These are phyloP conservation scores for Pachymerium ferrugineum DNA, from an alignment of 2,888 invertebrate species.

Conservation along the genomic window DNA sequence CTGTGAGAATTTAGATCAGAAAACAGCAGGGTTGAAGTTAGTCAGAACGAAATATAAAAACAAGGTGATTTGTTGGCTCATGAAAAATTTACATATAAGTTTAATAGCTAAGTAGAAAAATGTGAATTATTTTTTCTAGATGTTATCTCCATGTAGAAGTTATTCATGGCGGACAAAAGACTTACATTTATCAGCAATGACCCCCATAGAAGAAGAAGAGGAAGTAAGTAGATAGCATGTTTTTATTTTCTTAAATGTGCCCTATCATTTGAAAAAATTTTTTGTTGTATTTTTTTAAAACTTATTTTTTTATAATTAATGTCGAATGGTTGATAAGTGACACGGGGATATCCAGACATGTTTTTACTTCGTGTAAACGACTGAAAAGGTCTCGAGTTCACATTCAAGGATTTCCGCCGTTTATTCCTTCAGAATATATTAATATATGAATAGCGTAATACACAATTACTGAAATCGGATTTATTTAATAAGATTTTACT, in stretches of 20 bases:
- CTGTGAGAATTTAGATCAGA: conserved; percentile 1
- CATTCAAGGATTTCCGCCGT: conserved; percentile 24
- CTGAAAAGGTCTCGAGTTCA: background rate
- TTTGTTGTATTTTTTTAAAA: background rate
- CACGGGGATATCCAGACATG: background rate
- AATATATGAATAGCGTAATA: background rate
- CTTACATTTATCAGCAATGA: conserved; percentile 28
- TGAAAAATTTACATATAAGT: no score
- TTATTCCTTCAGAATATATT: background rate
- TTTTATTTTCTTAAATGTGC: background rate
- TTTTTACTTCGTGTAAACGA: background rate
- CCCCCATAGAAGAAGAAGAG: conserved; percentile 25
- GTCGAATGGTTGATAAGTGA: no score
- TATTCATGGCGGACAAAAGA: conserved; percentile 26
- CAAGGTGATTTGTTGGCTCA: no score
- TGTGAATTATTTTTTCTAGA: background rate
- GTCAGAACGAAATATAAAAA: background rate
- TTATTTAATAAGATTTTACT: no score
- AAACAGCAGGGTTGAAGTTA: conserved; percentile 23
- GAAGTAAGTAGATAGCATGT: conserved; percentile 1
- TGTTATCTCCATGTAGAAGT: conserved; percentile 23
- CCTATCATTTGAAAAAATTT: background rate
- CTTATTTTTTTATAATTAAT: background rate
- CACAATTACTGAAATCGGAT: background rate
- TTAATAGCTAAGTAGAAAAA: no score